Evolutionary conservation across 2,113 vertebrate genomes (phyloP).

Genomic region (Myotis davidii): DNA sequence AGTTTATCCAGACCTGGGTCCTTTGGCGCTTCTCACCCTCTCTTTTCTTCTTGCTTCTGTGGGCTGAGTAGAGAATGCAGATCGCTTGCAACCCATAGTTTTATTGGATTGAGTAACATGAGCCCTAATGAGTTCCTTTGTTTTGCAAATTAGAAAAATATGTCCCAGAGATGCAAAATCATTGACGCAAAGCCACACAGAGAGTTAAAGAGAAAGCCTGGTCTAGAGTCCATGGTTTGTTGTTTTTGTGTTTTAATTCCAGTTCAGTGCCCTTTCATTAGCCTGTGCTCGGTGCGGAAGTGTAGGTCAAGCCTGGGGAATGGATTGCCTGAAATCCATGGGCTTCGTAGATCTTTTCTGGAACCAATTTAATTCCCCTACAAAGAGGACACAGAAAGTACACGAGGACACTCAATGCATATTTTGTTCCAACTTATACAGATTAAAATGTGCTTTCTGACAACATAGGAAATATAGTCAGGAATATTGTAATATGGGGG

Average conservation of each 20-base stretch:
- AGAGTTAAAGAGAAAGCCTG: conserved; percentile 1
- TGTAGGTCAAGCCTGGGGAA: neutral
- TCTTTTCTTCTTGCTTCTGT: neutral
- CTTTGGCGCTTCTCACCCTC: neutral
- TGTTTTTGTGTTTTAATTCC: neutral
- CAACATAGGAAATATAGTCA: neutral
- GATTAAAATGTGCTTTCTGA: conserved; percentile 17
- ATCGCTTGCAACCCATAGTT: neutral
- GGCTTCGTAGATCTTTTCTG: neutral
- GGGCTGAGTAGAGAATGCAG: neutral
- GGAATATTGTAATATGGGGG: neutral
- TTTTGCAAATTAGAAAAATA: conserved; percentile 61
- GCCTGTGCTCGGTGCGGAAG: neutral
- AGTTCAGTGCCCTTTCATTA: neutral
- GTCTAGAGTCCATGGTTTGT: neutral
- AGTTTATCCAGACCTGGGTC: neutral
- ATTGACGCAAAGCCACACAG: neutral
- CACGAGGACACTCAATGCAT: neutral
- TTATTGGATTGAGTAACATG: neutral
- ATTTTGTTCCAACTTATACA: neutral
- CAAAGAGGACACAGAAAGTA: neutral
- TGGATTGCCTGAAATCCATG: neutral
- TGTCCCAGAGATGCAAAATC: neutral
- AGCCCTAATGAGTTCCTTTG: neutral
- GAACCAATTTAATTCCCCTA: conserved; percentile 5